Evolutionary conservation across 1,140 invertebrate species (phyloP), one percentile per base, ranked within the genome.

Genomic region (Lanistes nyassanus): DNA sequence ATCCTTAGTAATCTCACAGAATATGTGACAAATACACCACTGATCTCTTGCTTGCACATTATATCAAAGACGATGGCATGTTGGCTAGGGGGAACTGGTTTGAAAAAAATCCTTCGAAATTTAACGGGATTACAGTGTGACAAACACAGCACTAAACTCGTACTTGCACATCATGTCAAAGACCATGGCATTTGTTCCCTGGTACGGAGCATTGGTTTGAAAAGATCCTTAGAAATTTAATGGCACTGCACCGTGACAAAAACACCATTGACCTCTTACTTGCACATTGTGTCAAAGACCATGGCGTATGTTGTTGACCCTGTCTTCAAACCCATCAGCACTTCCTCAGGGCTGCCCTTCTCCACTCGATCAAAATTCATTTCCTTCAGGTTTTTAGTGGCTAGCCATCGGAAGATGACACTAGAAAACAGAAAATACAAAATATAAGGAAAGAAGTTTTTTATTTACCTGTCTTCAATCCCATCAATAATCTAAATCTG

Each of bases 341-440:
- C 87, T 70, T 89, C 87, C 64, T 90, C 89, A 23, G 89, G 89
- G 47, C 87, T 87, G 37, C 83, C 87, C 74, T 83, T 81, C 66
- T 84, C 82, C 19, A 86, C 84, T 60, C 85, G 83, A 71, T 86
- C 83, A 82, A 90, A 90, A 64, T 86, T 82, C 77, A 90, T 85
- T 70, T 87, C 83, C 58, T 85, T 86, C 78, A 90, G 77, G 77
- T 90, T 88, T 77, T 89, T 90, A 9, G 88, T 88, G 56, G 88
- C 88, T 73, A 90, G 75, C 89, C 89, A 90, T n/a, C 88, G 83
- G 82, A 90, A 90, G 36, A 90, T 88, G 26, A 88, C 87, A 82
- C 89, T 89, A 81, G 31, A 82, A 81, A 76, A 78, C 62, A 67
- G 74, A n/a, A 60, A 26, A 77, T 13, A 72, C n/a, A n/a, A n/a